Evolutionary conservation across 2,797 vertebrate genomes (phyloP).

Genomic region (Nannoperca obscura): DNA sequence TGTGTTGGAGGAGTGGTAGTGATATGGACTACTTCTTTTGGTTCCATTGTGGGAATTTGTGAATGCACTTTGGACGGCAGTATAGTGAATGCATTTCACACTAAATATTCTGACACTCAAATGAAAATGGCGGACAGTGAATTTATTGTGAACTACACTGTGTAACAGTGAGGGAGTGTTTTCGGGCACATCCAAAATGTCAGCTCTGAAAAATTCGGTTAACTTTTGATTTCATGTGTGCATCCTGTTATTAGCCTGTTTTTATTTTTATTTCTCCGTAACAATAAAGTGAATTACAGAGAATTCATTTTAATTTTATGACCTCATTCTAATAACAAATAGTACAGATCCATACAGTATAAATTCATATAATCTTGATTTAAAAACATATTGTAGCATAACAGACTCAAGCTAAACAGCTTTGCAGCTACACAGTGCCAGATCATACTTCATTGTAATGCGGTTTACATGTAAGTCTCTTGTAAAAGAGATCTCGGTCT

Average conservation of each 20-base stretch:
- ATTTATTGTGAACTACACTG: not conserved
- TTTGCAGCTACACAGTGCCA: not conserved
- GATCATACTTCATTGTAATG: not conserved
- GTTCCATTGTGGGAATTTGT: not conserved
- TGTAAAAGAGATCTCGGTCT: not conserved
- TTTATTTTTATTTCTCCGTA: not conserved
- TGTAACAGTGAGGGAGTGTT: not conserved
- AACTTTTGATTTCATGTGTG: not conserved
- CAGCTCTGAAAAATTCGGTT: too few relatives aligned
- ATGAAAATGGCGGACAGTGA: not conserved
- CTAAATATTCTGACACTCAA: not conserved
- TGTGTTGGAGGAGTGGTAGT: not conserved
- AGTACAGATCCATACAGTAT: not conserved
- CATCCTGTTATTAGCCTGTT: not conserved
- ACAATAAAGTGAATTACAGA: not conserved
- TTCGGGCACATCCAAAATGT: not conserved
- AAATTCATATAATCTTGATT: not conserved
- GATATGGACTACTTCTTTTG: not conserved
- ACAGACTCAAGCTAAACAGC: not conserved
- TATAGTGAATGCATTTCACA: not conserved
- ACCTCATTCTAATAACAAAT: too few relatives aligned
- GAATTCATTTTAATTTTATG: too few relatives aligned
- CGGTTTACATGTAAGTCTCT: not conserved
- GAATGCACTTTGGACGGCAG: not conserved
- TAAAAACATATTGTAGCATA: not conserved